Base-by-base conservation (phyloP, 2,888 invertebrate species). In the Chalcis sispes region DNA sequence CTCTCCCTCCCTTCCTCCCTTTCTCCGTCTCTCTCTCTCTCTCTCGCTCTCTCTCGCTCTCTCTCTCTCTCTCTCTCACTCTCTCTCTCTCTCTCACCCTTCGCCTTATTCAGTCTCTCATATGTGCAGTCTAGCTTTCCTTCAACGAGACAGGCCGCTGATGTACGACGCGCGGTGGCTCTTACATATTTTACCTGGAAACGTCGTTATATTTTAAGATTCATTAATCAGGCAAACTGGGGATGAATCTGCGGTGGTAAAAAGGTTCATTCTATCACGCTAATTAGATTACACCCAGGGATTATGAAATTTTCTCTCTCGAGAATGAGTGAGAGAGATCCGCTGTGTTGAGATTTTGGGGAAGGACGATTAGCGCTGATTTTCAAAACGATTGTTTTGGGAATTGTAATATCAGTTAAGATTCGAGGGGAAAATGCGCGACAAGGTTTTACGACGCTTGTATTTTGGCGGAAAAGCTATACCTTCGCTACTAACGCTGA, bases 221-320 rank as follows among this genome's bases (percentile, higher is more conserved):
- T 66, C 73, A 67, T 67, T 67, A 61, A 73, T 66, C 73, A 46
- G 20, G 15, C 20, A 23, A 25, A 3, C n/a, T n/a, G n/a, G 29
- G 56, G 52, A 67, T 67, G 29, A n/a, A n/a, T n/a, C n/a, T 29
- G 3, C 42, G 46, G 2, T 5, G 32, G 52, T 10, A 4, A 23
- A 62, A 52, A 29, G 23, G 46, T 1, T 36, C 10, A 64, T 72
- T 54, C 46, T 7, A 32, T 64, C n/a, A n/a, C n/a, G 5, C n/a
- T 56, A 56, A 64, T 62, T 56, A 50, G 54, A n/a, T 56, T 56
- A 40, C 18, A 15, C 1, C 2, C n/a, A 42, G 40, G 15, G 8
- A n/a, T n/a, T n/a, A 13, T 42, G 42, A 13, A 42, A 42, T 13
- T 42, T 42, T 13, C 7, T 2, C 13, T 15, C 5, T 20, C 18